phyloP scores from a whole-genome alignment of 2,888 invertebrate genomes.

The Drosophila macrospina region DNA sequence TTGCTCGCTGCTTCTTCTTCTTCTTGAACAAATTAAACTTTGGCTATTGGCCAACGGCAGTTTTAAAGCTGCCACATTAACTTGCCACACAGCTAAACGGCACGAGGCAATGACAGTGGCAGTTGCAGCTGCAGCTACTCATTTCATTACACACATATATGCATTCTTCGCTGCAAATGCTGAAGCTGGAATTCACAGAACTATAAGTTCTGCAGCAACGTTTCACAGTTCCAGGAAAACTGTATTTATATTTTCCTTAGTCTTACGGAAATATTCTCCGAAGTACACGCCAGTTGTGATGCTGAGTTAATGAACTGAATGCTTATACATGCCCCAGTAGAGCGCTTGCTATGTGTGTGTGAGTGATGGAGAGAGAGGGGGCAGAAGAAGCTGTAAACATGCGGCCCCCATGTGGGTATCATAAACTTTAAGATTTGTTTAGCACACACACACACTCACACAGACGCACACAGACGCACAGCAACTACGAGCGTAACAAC shows the following conservation, averaged over 20 bases:
- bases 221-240: not conserved
- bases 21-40: conserved; percentile 49
- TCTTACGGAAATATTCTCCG: not conserved
- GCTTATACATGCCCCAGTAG: conserved; percentile 13
- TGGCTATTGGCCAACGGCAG: conserved; percentile 10
- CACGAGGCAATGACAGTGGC: too few species aligned
- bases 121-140: too few species aligned
- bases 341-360: not conserved
- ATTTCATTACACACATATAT: too few species aligned
- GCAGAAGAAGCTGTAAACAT: conserved; percentile 8
- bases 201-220: not conserved
- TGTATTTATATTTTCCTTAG: conserved; percentile 6
- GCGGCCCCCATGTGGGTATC: conserved; percentile 17
- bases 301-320: conserved; percentile 24
- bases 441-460: too few species aligned
- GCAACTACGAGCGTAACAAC: conserved; percentile 9
- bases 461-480: too few species aligned
- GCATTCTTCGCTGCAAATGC: not conserved
- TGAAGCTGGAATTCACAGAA: not conserved
- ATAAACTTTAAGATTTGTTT: conserved; percentile 36
- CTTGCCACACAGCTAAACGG: not conserved
- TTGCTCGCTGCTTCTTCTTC: conserved; percentile 24
- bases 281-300: conserved; percentile 13
- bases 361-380: not conserved
- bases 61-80: conserved; percentile 21